Conservation (phyloP, 2,888 invertebrate genomes). For the Branchellion lobata region DNA sequence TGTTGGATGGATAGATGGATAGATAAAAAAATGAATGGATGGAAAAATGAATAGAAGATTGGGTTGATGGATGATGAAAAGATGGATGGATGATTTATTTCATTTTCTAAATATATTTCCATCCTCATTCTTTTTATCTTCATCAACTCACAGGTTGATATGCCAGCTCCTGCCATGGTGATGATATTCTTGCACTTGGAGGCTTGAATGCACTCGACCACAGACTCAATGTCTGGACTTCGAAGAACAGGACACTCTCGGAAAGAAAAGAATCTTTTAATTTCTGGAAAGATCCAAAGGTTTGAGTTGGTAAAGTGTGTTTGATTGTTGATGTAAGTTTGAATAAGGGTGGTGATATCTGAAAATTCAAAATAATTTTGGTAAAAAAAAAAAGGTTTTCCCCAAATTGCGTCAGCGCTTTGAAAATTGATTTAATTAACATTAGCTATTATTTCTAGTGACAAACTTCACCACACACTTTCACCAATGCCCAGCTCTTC, state of each 20-base stretch:
- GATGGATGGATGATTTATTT: background rate
- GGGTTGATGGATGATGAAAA: too few species aligned
- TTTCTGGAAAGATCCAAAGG: too few species aligned
- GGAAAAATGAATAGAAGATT: background rate
- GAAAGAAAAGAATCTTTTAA: background rate
- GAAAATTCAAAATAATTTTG: too few species aligned
- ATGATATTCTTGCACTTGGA: conserved; percentile 80
- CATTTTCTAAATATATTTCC: conserved; percentile 4
- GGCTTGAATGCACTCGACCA: conserved; percentile 76
- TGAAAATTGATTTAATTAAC: too few species aligned
- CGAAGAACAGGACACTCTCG: background rate
- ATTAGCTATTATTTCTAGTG: too few species aligned
- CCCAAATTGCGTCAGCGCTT: too few species aligned
- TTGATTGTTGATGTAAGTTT: too few species aligned
- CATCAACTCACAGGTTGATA: conserved; percentile 82
- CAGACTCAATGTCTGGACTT: conserved; percentile 67
- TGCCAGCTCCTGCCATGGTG: conserved; percentile 92
- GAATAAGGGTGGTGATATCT: too few species aligned
- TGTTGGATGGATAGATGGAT: conserved; percentile 63
- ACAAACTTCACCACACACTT: too few species aligned
- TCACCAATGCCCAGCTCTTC: too few species aligned
- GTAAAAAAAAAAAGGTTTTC: too few species aligned
- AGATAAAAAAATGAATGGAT: background rate
- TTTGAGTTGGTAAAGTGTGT: too few species aligned
- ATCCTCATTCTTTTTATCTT: background rate